Evolutionary conservation across 2,113 vertebrate species (phyloP), one percentile per base, ranked within the genome.

Genomic region (Oostethus manadensis): DNA sequence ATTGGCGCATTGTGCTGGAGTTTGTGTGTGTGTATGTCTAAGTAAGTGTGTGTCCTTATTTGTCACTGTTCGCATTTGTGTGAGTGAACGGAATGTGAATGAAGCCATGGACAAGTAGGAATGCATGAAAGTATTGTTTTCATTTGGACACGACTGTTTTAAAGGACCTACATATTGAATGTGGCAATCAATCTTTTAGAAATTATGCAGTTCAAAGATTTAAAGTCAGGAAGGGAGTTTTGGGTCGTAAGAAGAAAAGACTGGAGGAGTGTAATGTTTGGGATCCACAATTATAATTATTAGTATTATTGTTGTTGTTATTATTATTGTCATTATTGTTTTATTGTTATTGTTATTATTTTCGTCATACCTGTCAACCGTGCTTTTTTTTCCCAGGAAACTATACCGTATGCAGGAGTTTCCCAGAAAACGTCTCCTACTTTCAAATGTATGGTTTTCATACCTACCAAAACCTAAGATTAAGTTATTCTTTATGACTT

Each of bases 1-100:
- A 54, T 18, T 54, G 29, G 17, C 10, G 1, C 17, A 11, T 18
- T 54, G 4, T 54, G 16, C 13, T 6, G 10, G 70, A 72, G 74
- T 69, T 61, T 66, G 48, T 46, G 46, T 55, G 46, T 60, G 47
- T 42, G 56, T 26, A 20, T 35, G 56, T 56, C 8, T 58, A n/a
- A 0, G 47, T 56, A 40, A n/a, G 43, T 38, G 53, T 40, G 54
- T 65, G 45, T 50, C 49, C 64, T 13, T 40, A 14, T 33, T 54
- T 58, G 38, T 59, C 38, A 23, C 53, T 22, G 60, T 71, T 61
- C 21, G 18, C 9, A 48, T 48, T 21, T 48, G 9, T 47, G 45
- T 47, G 46, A 18, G 46, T 20, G 20, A 21, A 48, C 6, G 5
- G 11, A 50, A 50, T 23, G 21, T 14, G 14, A 26, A 50, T 22